Percentiles rank a stretch among this genome's conserved stretches.
Evolutionary conservation across 2,797 vertebrate genomes (phyloP).

Genomic region (Choloepus didactylus): DNA sequence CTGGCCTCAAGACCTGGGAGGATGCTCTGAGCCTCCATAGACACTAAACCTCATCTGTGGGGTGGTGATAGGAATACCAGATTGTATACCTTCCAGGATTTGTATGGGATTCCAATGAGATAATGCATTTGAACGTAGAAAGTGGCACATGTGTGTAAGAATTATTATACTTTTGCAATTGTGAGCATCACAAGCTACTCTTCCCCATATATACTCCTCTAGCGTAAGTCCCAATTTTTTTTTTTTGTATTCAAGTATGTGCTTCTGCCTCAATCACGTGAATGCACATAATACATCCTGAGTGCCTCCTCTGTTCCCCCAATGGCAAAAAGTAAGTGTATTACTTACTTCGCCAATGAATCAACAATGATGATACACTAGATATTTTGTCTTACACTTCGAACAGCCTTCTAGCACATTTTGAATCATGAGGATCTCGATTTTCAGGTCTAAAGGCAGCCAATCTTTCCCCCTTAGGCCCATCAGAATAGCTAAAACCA

Average conservation of each 20-base stretch:
- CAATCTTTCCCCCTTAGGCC: constrained; percentile 35
- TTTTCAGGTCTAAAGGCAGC: constrained; percentile 44
- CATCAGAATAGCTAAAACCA: constrained; percentile 68
- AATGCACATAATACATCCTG: constrained; percentile 58
- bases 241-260: constrained; percentile 44
- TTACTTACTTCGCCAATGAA: constrained; percentile 57
- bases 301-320: neutral
- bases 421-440: constrained; percentile 70
- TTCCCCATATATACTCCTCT: neutral
- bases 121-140: neutral
- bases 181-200: neutral
- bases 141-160: neutral
- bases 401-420: constrained; percentile 39
- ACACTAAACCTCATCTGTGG: neutral
- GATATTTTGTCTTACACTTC: constrained; percentile 69
- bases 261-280: constrained; percentile 64
- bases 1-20: neutral
- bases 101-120: constrained; percentile 29
- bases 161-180: neutral
- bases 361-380: constrained; percentile 61
- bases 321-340: constrained; percentile 64
- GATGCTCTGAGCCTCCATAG: neutral
- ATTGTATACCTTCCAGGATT: neutral
- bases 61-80: neutral
- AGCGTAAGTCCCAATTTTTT: neutral